A percentile compares a stretch with the other conserved stretches of the same genome.
These are phyloP conservation scores for Sebastes ruberrimus DNA, from an alignment of 2,797 vertebrate species.

Conservation along the genomic window DNA sequence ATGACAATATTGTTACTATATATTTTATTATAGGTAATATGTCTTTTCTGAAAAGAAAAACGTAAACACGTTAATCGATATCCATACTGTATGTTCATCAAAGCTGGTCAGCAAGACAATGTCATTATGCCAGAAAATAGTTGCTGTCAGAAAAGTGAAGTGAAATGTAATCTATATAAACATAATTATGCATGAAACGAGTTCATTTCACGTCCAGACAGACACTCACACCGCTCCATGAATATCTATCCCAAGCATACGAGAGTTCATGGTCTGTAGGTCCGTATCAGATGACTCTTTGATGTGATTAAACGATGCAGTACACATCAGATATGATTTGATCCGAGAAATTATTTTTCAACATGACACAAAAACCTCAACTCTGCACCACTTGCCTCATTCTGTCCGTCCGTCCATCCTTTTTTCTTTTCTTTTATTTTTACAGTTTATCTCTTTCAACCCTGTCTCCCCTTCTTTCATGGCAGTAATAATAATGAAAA, in stretches of 20 bases:
- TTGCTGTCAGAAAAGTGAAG: neutral
- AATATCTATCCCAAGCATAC: neutral
- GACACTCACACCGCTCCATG: neutral
- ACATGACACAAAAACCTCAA: neutral
- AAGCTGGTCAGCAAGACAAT: neutral
- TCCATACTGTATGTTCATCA: neutral
- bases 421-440: slow-evolving; percentile 13
- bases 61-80: rapidly evolving
- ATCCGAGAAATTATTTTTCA: slow-evolving; percentile 2
- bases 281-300: neutral
- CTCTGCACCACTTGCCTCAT: neutral
- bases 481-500: slow-evolving; percentile 55
- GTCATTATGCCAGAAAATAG: neutral
- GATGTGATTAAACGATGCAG: neutral
- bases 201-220: neutral
- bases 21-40: neutral
- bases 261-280: neutral
- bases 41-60: neutral
- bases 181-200: neutral
- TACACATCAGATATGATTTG: slow-evolving; percentile 10
- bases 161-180: neutral
- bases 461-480: slow-evolving; percentile 30
- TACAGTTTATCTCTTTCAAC: slow-evolving; percentile 39
- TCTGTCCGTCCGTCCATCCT: neutral
- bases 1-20: neutral